Base-by-base conservation (phyloP, 2,888 invertebrate genomes). In the Coenonympha arcania region DNA sequence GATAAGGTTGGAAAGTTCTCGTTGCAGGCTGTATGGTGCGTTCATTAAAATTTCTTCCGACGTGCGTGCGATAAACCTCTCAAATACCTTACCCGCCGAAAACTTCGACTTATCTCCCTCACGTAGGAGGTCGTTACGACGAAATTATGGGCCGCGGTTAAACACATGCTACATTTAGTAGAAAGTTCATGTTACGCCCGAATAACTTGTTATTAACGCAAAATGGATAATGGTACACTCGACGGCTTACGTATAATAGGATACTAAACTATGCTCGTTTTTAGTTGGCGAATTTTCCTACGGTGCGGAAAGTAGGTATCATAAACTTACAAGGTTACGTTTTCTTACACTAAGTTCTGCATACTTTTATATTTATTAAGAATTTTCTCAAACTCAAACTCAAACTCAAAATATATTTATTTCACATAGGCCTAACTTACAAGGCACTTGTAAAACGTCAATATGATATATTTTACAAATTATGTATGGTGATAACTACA, bases 101-200 rank as follows among this genome's bases (percentile, higher is more conserved):
- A 85, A 84, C 80, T 83, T 84, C 71, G 71, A 82, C 78, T 85
- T 85, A 85, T 85, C 85, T 84, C 73, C 64, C 78, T 72, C 84
- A 80, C 85, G 83, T 83, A 79, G 79, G 61, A 65, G 80, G 81
- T 81, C 83, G 84, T 84, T 83, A 79, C 73, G 72, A 65, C 67
- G 67, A 73, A 85, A 82, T 83, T 83, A 84, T 80, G 75, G 79
- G 79, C 70, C 62, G 75, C 67, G 80, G 83, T 82, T 81, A 77
- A 84, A 82, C 85, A 85, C 83, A 85, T 85, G 84, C 77, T 79
- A 83, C 84, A 79, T 83, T 84, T 81, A 81, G 73, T 79, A 70
- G 78, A 80, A 84, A 83, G 76, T 84, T 62, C 80, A 76, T 72
- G 79, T 73, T 76, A 69, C 79, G 75, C 80, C 64, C 69, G 76